These are phyloP conservation scores for Pseudorhombus dupliciocellatus DNA, from an alignment of 2,113 vertebrate species.

Conservation along the genomic window DNA sequence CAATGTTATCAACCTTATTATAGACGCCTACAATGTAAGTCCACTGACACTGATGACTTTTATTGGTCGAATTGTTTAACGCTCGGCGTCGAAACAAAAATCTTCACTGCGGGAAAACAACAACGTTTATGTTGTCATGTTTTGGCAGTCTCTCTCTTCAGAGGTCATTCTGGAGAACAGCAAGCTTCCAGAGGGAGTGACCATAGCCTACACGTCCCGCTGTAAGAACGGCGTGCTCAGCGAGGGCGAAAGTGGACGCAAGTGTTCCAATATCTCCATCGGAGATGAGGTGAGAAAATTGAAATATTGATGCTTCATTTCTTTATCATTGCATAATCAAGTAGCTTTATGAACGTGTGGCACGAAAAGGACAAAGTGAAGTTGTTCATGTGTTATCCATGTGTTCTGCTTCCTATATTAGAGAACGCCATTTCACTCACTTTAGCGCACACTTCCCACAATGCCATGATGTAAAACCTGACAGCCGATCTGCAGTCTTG, in stretches of 20 bases:
- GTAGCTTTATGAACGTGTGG: no score
- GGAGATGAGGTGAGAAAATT: constrained; percentile 95
- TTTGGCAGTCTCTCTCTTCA: constrained; percentile 92
- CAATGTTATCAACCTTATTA: constrained; percentile 97
- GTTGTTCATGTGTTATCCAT: no score
- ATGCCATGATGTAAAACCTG: background rate
- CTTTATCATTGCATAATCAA: no score
- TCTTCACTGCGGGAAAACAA: constrained; percentile 35
- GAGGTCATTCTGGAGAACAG: constrained; percentile 98
- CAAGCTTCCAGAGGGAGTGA: constrained; percentile 93
- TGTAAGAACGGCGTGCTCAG: constrained; percentile 94
- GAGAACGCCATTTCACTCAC: no score
- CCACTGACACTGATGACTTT: constrained; percentile 22
- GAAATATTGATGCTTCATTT: no score
- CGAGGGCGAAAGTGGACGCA: constrained; percentile 92
- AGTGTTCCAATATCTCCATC: constrained; percentile 97
- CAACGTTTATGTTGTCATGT: constrained; percentile 37
- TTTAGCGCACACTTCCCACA: no score
- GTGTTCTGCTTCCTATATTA: no score
- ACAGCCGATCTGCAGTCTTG: background rate
- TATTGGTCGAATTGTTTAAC: no score
- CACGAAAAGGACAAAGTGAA: no score
- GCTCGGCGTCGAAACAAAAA: background rate
- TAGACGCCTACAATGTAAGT: constrained; percentile 98
- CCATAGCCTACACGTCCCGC: constrained; percentile 91